Base-by-base conservation (phyloP, 53 echinoderm and acorn worm species). In the Holothuria scabra region DNA sequence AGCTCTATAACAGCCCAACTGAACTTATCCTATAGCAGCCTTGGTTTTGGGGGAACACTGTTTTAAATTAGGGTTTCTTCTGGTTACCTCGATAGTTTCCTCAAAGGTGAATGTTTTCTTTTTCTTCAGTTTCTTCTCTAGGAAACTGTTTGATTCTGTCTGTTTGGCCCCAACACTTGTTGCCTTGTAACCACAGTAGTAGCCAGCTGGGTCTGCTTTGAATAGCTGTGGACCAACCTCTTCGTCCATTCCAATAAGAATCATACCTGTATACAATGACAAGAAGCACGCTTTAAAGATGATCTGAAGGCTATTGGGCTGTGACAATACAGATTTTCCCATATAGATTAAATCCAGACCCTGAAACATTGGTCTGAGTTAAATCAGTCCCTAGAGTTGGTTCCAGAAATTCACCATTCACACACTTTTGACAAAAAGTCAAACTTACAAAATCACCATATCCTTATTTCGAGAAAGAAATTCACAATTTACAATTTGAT, bases 101-200 rank as follows among this genome's bases (percentile, higher is more conserved):
- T 92, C 94, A 70, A 79, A 92, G 46, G 92, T 94, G 76, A 86
- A 97, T 76, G 90, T 93, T 26, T 88, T 86, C 85, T 97, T 97
- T 88, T 97, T 97, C 85, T 97, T 97, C 30, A 97, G 90, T 48
- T 97, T 97, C 87, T 97, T 97, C 86, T 97, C 97, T 59, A 97
- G 89, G 86, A 97, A 97, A 88, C 97, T 97, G 88, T 97, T 97
- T 81, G 97, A 93, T 49, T 97, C 97, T 0, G 97, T 97, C 88
- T 97, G 97, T 82, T 97, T 97, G 65, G 92, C 92, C 21, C 97
- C 97, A 18, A 97, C 94, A 66, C 92, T 97, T 60, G 97, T 97
- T 21, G 97, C 97, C 65, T 97, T 97, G 88, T 94, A 97, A n/a
- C 97, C 97, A 74, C 97, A 97, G 94, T 76, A 97, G 85, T 97